Evolutionary conservation across 2,113 vertebrate species (phyloP).

Genomic region (Mungos mungo): DNA sequence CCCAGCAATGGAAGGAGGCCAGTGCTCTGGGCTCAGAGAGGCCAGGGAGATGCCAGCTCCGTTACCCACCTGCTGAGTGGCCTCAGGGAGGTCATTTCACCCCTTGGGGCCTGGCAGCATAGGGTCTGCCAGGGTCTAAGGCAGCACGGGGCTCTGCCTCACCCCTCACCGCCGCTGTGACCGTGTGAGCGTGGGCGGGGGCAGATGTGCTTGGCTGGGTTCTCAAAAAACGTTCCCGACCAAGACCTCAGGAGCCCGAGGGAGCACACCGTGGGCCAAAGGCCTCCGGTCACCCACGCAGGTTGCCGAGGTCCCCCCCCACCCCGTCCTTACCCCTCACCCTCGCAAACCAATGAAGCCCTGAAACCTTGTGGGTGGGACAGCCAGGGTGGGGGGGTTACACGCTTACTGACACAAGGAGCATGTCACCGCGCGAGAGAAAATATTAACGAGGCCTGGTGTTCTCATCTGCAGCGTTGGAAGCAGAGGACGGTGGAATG

Average conservation of each 20-base stretch:
- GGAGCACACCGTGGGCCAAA: rapidly evolving
- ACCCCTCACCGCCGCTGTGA: rapidly evolving
- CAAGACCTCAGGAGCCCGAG: rapidly evolving
- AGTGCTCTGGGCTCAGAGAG: not conserved
- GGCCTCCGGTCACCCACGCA: no score
- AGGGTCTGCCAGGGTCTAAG: not conserved
- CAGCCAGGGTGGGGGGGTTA: not conserved
- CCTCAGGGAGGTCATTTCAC: not conserved
- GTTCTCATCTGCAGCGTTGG: not conserved
- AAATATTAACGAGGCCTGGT: not conserved
- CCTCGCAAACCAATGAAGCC: not conserved
- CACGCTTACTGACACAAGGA: not conserved
- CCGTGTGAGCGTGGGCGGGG: not conserved
- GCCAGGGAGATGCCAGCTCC: not conserved
- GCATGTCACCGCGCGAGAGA: not conserved
- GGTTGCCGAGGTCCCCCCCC: not conserved
- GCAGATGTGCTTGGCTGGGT: rapidly evolving
- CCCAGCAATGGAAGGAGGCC: not conserved
- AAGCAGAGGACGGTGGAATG: not conserved
- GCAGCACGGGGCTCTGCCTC: rapidly evolving
- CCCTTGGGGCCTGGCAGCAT: not conserved
- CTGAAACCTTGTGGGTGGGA: not conserved
- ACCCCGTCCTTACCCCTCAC: not conserved
- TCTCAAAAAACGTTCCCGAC: no score
- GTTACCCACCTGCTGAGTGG: not conserved